These are phyloP conservation scores for Capricornis sumatraensis DNA, from an alignment of 2,113 vertebrate genomes.

Conservation along the genomic window DNA sequence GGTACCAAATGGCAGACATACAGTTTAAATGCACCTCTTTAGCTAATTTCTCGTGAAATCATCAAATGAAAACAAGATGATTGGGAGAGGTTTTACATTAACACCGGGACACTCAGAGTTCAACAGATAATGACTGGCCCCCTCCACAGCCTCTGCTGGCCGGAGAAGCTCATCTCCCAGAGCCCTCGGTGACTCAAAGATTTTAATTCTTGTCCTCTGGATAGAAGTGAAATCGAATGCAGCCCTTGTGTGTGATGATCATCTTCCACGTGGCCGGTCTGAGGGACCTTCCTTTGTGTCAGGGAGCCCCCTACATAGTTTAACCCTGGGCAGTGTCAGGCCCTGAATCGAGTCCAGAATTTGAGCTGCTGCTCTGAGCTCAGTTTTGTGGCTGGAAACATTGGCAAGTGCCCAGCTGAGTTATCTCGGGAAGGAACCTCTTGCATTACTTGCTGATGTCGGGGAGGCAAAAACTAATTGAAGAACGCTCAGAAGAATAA, in stretches of 20 bases:
- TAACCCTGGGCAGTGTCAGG: neutral
- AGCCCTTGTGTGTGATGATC: neutral
- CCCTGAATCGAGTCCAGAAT: conserved; percentile 18
- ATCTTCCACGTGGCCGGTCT: accelerated
- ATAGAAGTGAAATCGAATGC: neutral
- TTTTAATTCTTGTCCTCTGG: neutral
- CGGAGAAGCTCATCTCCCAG: neutral
- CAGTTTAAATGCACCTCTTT: conserved; percentile 36
- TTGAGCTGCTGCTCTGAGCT: neutral
- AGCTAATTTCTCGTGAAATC: conserved; percentile 57
- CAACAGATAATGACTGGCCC: neutral
- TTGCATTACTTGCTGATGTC: conserved; percentile 17
- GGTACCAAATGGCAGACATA: conserved; percentile 36
- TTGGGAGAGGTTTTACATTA: neutral
- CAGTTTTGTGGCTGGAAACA: neutral
- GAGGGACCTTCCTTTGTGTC: neutral
- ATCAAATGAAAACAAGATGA: conserved; percentile 47
- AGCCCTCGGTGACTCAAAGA: neutral
- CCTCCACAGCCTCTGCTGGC: neutral
- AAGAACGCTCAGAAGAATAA: conserved; percentile 27
- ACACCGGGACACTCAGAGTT: neutral
- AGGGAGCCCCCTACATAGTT: neutral
- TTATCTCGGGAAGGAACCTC: neutral
- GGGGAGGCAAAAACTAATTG: neutral
- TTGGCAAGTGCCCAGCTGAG: neutral